These are phyloP conservation scores for Tapirus indicus DNA, from an alignment of 2,797 vertebrate genomes.

Conservation along the genomic window DNA sequence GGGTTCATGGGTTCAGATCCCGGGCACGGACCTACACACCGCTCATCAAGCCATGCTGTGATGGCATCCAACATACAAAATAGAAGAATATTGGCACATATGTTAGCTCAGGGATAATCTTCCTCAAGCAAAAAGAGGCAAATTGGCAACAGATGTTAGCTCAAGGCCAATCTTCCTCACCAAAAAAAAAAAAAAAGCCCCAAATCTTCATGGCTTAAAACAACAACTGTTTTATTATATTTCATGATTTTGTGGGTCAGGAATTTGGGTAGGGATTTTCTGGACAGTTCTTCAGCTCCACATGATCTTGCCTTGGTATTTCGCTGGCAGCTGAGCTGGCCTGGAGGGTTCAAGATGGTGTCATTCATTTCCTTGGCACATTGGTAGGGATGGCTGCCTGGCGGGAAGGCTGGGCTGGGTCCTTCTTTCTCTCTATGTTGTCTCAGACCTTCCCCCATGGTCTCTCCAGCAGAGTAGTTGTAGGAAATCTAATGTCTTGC, in stretches of 20 bases:
- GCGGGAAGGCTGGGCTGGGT: not conserved
- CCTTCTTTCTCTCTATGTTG: not conserved
- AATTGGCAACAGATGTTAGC: no score
- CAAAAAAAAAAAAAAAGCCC: not conserved
- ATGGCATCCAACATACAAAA: no score
- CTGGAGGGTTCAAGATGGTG: not conserved
- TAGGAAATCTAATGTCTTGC: no score
- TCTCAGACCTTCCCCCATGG: not conserved
- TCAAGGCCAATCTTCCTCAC: no score
- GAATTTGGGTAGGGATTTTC: not conserved
- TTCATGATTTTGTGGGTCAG: not conserved
- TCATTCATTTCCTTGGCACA: not conserved
- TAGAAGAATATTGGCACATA: no score
- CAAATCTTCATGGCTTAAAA: not conserved
- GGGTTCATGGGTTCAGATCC: no score
- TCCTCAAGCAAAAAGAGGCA: no score
- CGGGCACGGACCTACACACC: no score
- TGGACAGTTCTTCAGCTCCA: not conserved
- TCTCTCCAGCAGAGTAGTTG: not conserved
- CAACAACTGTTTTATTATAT: not conserved
- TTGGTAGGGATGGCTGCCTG: not conserved
- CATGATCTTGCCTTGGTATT: not conserved
- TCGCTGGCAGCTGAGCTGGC: not conserved
- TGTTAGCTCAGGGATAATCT: no score
- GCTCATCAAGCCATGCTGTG: no score